These are phyloP conservation scores for Diplodus sargus DNA, from an alignment of 2,797 vertebrate species.

Conservation along the genomic window DNA sequence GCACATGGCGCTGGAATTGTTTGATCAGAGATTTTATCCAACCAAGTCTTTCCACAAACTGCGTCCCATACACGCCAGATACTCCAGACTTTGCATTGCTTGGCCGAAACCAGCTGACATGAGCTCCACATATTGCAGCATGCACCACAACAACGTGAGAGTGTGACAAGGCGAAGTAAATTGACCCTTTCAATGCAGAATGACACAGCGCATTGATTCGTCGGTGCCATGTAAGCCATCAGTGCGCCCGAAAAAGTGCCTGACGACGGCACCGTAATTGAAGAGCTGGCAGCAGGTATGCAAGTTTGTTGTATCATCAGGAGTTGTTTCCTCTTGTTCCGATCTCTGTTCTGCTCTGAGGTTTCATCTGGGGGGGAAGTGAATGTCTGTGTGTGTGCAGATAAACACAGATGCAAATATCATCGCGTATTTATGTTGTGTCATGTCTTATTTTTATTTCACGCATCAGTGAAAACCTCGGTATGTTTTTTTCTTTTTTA, in stretches of 20 bases:
- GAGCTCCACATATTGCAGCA: no score
- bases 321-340: constrained; percentile 66
- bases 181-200: no score
- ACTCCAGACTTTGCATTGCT: no score
- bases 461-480: neutral
- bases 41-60: no score
- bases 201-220: neutral
- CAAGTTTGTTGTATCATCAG: constrained; percentile 49
- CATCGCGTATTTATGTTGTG: neutral
- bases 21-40: no score
- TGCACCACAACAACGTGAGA: no score
- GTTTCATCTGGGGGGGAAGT: constrained; percentile 68
- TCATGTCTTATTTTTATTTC: neutral
- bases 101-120: no score
- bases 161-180: no score
- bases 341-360: constrained; percentile 69
- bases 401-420: neutral
- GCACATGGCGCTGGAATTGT: no score
- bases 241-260: neutral
- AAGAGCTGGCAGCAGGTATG: neutral
- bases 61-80: no score
- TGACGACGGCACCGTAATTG: neutral
- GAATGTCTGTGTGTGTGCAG: neutral
- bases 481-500: neutral
- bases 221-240: neutral